Base-by-base conservation (phyloP, 2,888 invertebrate genomes). In the Alitta virens region DNA sequence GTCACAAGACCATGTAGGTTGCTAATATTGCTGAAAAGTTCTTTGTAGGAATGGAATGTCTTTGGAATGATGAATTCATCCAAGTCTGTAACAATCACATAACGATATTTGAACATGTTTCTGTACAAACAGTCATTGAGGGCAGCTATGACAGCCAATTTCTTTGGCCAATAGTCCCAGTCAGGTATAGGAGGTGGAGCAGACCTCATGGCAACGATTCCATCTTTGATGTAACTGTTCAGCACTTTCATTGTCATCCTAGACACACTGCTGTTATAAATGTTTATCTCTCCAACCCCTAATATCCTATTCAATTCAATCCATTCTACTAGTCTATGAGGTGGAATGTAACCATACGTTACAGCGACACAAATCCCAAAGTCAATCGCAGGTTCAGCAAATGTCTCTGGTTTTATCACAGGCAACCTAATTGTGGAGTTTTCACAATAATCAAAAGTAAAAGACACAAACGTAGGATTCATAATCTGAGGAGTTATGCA, bases 51-150 rank as follows among this genome's bases (percentile, higher is more conserved):
- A 7, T 2, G 16, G 16, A 46, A 26, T 27, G 16, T 16, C 38
- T 49, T 57, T 5, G 57, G 57, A 16, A 49, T 21, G n/a, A 57
- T 57, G n/a, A 57, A 16, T 26, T 57, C 57, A 50, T 57, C 57
- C 24, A 57, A 27, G 33, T 57, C 57, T 1, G 46, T 46, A 7
- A 57, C 50, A 16, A 57, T 27, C 23, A 50, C n/a, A 25, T 57
- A 49, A 18, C 21, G 49, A 27, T 57, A 57, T 25, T 33, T 43
- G 49, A 18, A 57, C 57, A 57, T 57, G 21, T 57, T 57, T n/a
- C 33, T 49, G 43, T 43, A 57, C 57, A 50, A 43, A 27, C 57
- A 57, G 50, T 57, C 57, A 50, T 57, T 57, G 12, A 57, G 21
- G 2, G 21, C 50, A 26, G 43, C 27, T 25, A 57, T 42, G 9